These are phyloP conservation scores for Protaetia brevitarsis DNA, from an alignment of 1,140 invertebrate species.

Conservation along the genomic window DNA sequence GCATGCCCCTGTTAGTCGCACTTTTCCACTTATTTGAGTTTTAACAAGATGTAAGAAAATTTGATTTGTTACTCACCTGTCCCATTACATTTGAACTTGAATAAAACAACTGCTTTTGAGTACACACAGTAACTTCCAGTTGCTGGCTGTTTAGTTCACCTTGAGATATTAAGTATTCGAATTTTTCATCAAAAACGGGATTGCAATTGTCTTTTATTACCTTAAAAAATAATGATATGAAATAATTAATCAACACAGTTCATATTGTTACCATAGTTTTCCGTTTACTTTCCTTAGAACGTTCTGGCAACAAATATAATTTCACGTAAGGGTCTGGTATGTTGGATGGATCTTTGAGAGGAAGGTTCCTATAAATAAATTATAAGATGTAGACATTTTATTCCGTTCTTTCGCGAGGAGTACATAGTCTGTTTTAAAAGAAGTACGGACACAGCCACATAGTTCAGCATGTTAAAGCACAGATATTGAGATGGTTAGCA, in stretches of 20 bases:
- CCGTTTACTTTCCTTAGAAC: constrained; percentile 81
- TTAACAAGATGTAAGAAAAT: no score
- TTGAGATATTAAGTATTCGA: constrained; percentile 77
- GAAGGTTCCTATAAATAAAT: constrained; percentile 64
- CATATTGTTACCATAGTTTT: constrained; percentile 69
- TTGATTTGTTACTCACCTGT: constrained; percentile 65
- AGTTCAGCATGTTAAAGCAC: no score
- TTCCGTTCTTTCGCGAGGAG: no score
- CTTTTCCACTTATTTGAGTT: no score
- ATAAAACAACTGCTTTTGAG: constrained; percentile 75
- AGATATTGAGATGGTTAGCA: no score
- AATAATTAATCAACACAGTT: neutral
- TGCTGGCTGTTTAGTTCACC: constrained; percentile 69
- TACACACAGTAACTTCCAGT: constrained; percentile 77
- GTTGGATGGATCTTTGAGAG: constrained; percentile 79
- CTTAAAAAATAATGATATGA: constrained; percentile 43
- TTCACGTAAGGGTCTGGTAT: constrained; percentile 95
- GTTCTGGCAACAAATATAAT: constrained; percentile 85
- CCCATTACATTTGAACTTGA: constrained; percentile 77
- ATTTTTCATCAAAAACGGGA: constrained; percentile 87
- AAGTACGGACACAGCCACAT: no score
- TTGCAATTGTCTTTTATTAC: constrained; percentile 86
- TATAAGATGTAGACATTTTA: neutral
- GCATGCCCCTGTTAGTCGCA: no score
- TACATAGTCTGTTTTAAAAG: no score